These are phyloP conservation scores for Cottus gobio DNA, from an alignment of 2,113 vertebrate species.

Conservation along the genomic window DNA sequence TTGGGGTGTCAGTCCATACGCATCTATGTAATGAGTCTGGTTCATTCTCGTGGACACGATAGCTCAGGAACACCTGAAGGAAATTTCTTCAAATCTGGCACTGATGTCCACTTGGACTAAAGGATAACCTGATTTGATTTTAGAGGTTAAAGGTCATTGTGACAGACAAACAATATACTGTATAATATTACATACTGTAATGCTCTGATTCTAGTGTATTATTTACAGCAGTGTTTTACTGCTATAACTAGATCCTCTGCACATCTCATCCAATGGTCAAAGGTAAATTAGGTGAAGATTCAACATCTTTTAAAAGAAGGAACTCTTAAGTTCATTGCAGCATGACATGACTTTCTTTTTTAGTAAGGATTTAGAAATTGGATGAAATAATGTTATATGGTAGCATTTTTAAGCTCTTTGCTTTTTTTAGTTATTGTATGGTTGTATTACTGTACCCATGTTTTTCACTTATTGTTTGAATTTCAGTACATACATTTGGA, in stretches of 20 bases:
- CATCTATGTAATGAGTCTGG: not conserved
- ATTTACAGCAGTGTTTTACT: not conserved
- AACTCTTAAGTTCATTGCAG: not conserved
- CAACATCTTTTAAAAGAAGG: not conserved
- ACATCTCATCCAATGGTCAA: not conserved
- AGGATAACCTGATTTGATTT: not conserved
- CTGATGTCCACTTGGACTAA: not conserved
- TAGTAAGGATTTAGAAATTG: not conserved
- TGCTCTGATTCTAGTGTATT: not conserved
- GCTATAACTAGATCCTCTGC: not conserved
- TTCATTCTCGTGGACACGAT: not conserved
- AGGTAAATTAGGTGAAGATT: not conserved
- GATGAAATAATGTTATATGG: not conserved
- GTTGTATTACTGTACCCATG: not conserved
- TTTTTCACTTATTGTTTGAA: not conserved
- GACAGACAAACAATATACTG: too few relatives aligned
- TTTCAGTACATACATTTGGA: not conserved
- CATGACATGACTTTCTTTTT: not conserved
- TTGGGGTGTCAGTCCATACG: not conserved
- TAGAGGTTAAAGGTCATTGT: not conserved
- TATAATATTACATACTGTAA: not conserved
- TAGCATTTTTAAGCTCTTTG: not conserved
- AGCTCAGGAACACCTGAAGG: not conserved
- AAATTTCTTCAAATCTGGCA: not conserved
- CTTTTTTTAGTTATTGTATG: not conserved